These are phyloP conservation scores for Blennius ocellaris DNA, from an alignment of 2,113 vertebrate species.

Conservation along the genomic window DNA sequence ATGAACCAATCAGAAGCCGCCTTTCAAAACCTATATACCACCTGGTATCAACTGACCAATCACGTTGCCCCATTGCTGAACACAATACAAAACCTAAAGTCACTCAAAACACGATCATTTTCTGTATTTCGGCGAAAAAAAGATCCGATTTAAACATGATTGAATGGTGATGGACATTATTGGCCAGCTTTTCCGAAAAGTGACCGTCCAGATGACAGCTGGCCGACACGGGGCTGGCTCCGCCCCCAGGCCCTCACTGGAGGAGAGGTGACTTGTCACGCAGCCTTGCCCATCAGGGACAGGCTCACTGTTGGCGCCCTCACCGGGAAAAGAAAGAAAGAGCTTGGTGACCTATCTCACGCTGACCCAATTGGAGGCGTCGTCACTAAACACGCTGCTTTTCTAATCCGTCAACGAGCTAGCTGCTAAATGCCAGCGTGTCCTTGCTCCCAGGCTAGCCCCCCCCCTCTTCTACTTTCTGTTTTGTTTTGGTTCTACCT, in stretches of 20 bases:
- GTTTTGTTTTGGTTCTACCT: no score
- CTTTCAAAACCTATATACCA: no score
- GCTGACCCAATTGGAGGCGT: slow-evolving; percentile 11
- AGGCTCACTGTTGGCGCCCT: slow-evolving; percentile 14
- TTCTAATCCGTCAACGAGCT: slow-evolving; percentile 29
- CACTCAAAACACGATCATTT: no score
- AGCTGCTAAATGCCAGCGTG: slow-evolving; percentile 28
- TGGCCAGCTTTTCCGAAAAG: no score
- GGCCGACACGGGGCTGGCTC: background rate
- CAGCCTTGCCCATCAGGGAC: slow-evolving; percentile 10
- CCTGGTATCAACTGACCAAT: no score
- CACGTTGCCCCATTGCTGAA: no score
- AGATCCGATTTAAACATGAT: no score
- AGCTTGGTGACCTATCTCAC: slow-evolving; percentile 19
- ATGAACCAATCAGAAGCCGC: no score
- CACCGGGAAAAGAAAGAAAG: background rate
- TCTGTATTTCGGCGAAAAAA: no score
- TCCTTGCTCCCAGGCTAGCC: slow-evolving; percentile 17
- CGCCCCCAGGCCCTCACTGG: slow-evolving; percentile 32
- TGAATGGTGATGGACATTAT: no score
- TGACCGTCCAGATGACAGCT: no score
- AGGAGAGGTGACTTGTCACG: slow-evolving; percentile 33
- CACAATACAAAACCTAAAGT: no score
- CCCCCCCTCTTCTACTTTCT: background rate
- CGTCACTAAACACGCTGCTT: slow-evolving; percentile 33